phyloP scores from a whole-genome alignment of 2,888 invertebrate genomes.

The Oxytorus armatus region DNA sequence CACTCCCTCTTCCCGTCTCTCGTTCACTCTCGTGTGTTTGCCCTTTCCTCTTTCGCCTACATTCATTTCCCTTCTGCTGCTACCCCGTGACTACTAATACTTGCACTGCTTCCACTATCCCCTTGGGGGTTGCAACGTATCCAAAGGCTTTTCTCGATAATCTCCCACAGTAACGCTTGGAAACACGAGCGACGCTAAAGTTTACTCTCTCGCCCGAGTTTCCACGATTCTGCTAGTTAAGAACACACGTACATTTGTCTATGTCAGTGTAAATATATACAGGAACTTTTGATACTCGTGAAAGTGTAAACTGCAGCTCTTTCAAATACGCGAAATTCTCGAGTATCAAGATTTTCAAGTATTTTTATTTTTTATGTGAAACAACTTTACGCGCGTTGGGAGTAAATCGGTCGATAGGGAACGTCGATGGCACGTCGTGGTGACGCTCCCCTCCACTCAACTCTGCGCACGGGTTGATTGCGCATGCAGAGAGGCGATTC shows the following conservation, averaged over 20 bases:
- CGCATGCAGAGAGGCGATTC: too few species aligned
- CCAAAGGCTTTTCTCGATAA: constrained; percentile 59
- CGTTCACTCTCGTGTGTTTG: constrained; percentile 3
- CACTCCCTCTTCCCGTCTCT: neutral
- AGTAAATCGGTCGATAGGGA: too few species aligned
- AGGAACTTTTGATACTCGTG: constrained; percentile 19
- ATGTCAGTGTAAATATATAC: neutral
- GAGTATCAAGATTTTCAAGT: constrained; percentile 1
- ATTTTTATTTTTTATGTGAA: too few species aligned
- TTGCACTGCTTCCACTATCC: constrained; percentile 38
- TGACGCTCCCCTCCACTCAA: too few species aligned
- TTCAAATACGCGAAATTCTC: constrained; percentile 25
- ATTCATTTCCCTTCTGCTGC: constrained; percentile 18
- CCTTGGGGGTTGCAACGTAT: constrained; percentile 36
- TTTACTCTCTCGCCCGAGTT: constrained; percentile 53
- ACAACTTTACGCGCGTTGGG: too few species aligned
- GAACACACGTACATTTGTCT: constrained; percentile 30
- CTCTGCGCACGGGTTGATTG: too few species aligned
- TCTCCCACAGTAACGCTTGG: constrained; percentile 45
- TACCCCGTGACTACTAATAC: constrained; percentile 26
- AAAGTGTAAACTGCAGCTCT: constrained; percentile 20
- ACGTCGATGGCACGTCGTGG: too few species aligned
- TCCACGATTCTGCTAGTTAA: constrained; percentile 53
- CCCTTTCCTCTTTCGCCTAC: constrained; percentile 8
- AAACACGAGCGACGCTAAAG: constrained; percentile 38